Evolutionary conservation across 1,140 invertebrate species (phyloP).

Genomic region (Micrasema longulum): DNA sequence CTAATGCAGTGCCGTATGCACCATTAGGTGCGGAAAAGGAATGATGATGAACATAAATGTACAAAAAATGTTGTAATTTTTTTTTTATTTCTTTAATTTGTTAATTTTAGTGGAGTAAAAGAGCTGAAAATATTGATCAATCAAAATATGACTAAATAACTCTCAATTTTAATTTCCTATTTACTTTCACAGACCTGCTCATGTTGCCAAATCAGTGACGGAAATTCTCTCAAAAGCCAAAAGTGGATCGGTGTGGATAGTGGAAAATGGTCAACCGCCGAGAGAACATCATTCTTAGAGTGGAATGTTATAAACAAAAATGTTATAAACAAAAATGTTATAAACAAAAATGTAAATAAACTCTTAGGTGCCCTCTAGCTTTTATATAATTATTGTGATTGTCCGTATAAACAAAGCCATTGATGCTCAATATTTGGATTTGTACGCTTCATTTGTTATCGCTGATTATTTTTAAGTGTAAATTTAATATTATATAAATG

Average conservation of each 20-base stretch:
- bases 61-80: no score
- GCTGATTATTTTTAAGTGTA: slow-evolving; percentile 30
- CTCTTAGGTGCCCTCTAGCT: slow-evolving; percentile 27
- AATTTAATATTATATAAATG: slow-evolving; percentile 31
- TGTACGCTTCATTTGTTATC: slow-evolving; percentile 43
- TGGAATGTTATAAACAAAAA: neutral
- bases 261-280: slow-evolving; percentile 75
- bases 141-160: neutral
- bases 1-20: no score
- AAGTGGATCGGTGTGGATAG: slow-evolving; percentile 78
- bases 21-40: no score
- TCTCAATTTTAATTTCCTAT: no score
- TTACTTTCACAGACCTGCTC: slow-evolving; percentile 71
- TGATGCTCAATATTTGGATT: slow-evolving; percentile 17
- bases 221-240: slow-evolving; percentile 74
- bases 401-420: slow-evolving; percentile 11
- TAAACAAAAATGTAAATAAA: slow-evolving; percentile 36
- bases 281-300: slow-evolving; percentile 68
- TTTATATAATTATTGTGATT: slow-evolving; percentile 34
- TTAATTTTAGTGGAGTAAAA: no score
- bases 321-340: slow-evolving; percentile 1
- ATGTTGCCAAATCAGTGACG: slow-evolving; percentile 74
- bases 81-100: no score
- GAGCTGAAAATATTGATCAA: no score
- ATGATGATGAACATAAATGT: no score